These are phyloP conservation scores for Aurelia aurita complex sp. Pacific DNA, from an alignment of 30 jellyfish, hydroid and myxozoan genomes.

Conservation along the genomic window DNA sequence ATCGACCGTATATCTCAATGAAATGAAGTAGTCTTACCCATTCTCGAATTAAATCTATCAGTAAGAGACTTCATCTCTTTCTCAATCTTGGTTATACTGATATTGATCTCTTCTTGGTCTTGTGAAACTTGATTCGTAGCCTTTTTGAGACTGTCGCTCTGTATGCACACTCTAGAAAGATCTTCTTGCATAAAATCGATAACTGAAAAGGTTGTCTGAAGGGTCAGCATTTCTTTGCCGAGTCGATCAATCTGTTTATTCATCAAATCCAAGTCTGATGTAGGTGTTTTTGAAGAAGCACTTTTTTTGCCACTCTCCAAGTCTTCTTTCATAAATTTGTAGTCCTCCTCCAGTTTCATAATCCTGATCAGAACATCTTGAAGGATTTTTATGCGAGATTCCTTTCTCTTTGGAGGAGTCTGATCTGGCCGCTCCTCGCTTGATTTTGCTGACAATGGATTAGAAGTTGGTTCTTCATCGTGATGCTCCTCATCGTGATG, in stretches of 20 bases:
- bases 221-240: conserved; percentile 7
- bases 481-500: not conserved
- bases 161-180: conserved; percentile 5
- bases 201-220: conserved; percentile 11
- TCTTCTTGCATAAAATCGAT: conserved; percentile 2
- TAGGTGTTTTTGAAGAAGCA: conserved; percentile 14
- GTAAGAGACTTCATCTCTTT: conserved; percentile 20
- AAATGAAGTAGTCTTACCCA: conserved; percentile 6
- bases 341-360: conserved; percentile 29
- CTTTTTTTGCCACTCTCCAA: not conserved
- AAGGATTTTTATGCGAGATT: conserved; percentile 41
- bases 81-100: conserved; percentile 9
- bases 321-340: conserved; percentile 25
- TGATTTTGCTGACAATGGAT: not conserved
- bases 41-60: conserved; percentile 19
- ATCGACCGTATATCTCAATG: not conserved
- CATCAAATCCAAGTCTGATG: conserved; percentile 6
- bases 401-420: conserved; percentile 12
- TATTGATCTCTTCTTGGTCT: conserved; percentile 22
- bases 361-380: conserved; percentile 38
- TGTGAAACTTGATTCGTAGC: conserved; percentile 12
- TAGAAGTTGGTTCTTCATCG: conserved; percentile 14
- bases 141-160: conserved; percentile 6
- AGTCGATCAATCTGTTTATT: conserved; percentile 17
- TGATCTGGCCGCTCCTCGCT: conserved; percentile 24